phyloP scores from a whole-genome alignment of 1,140 invertebrate species.

The Diachasmimorpha longicaudata region DNA sequence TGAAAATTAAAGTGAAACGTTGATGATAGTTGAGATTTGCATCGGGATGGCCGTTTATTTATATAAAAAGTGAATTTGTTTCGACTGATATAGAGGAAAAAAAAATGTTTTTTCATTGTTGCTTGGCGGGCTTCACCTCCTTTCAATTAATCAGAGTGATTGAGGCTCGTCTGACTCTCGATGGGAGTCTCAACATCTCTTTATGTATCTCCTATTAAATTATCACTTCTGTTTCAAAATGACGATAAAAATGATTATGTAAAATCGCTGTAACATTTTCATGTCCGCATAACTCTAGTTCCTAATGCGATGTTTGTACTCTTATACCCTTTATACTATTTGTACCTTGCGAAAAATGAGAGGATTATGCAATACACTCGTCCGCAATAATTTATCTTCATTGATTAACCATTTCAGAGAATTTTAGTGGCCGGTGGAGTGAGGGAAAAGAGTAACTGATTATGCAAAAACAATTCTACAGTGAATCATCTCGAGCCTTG shows the following conservation, averaged over 20 bases:
- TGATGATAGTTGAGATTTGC: constrained; percentile 4
- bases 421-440: neutral
- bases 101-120: neutral
- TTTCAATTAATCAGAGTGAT: neutral
- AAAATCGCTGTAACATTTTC: constrained; percentile 54
- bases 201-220: constrained; percentile 5
- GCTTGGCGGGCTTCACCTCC: neutral
- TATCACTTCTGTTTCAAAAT: neutral
- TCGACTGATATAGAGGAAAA: neutral
- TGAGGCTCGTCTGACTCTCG: neutral
- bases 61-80: neutral
- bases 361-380: constrained; percentile 59
- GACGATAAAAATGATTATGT: neutral
- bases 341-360: constrained; percentile 54
- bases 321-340: constrained; percentile 64
- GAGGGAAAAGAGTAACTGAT: too few species aligned
- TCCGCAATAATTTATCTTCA: constrained; percentile 52
- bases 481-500: too few species aligned
- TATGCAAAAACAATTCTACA: too few species aligned
- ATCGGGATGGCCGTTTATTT: neutral
- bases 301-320: constrained; percentile 63
- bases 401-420: neutral
- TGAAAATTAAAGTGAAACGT: constrained; percentile 12
- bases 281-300: constrained; percentile 62
- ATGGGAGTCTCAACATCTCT: constrained; percentile 18